Percentiles rank a stretch among this genome's conserved stretches.
phyloP scores from a whole-genome alignment of 2,888 invertebrate species.

The Hylaea fasciaria region DNA sequence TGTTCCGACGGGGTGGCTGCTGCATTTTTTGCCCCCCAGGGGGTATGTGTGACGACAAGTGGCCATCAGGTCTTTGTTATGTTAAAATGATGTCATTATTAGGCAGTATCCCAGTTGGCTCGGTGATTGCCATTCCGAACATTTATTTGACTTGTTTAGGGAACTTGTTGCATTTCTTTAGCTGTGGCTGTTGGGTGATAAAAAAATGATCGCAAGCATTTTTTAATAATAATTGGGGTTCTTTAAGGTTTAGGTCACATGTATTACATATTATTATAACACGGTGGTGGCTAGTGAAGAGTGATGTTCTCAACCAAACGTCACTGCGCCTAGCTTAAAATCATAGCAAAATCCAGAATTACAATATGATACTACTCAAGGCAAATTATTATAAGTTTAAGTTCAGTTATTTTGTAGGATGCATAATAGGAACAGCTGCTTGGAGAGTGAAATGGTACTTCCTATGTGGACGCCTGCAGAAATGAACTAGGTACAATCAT shows the following conservation, averaged over 20 bases:
- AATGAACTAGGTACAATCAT: too few species aligned
- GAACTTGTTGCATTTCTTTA: constrained; percentile 3
- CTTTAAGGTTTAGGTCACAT: not conserved
- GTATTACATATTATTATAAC: too few species aligned
- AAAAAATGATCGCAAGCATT: not conserved
- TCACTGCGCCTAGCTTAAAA: too few species aligned
- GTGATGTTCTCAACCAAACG: too few species aligned
- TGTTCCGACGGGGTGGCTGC: constrained; percentile 30
- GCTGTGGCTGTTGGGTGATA: not conserved
- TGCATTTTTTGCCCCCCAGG: constrained; percentile 36
- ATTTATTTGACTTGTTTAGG: constrained; percentile 22
- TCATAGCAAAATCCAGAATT: too few species aligned
- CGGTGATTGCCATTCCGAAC: constrained; percentile 18
- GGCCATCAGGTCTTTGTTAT: constrained; percentile 33
- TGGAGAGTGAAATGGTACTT: too few species aligned
- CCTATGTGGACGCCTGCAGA: too few species aligned
- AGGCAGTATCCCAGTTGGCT: constrained; percentile 23
- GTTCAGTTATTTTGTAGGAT: too few species aligned
- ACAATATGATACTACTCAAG: too few species aligned
- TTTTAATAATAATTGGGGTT: not conserved
- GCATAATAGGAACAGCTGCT: too few species aligned
- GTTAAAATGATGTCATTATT: constrained; percentile 34
- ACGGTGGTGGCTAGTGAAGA: too few species aligned
- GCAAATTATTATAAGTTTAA: too few species aligned
- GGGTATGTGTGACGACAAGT: constrained; percentile 40